Evolutionary conservation across 2,113 vertebrate genomes (phyloP).

Genomic region (Pelodiscus sinensis): DNA sequence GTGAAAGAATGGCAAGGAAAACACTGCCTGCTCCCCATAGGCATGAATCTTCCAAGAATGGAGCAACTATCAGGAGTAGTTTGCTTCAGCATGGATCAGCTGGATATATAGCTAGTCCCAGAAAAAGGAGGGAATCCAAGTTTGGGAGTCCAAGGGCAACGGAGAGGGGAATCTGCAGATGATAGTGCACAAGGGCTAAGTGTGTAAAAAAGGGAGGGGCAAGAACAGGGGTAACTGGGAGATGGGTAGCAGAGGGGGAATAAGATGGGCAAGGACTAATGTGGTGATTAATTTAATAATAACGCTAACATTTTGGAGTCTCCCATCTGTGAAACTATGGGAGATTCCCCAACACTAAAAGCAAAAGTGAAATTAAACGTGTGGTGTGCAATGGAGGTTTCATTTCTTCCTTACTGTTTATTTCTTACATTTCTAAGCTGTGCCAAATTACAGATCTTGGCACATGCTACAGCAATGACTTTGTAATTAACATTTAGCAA

Average conservation of each 20-base stretch:
- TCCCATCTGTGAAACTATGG: not conserved
- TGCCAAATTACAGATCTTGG: slow-evolving; percentile 71
- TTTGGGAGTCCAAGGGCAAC: not conserved
- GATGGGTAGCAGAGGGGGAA: not conserved
- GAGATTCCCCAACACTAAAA: slow-evolving; percentile 39
- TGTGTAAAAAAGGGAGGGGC: not conserved
- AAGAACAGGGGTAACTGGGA: not conserved
- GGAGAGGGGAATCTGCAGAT: not conserved
- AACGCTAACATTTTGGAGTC: not conserved
- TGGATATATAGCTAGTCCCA: not conserved
- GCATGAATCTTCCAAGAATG: not conserved
- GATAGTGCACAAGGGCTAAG: not conserved
- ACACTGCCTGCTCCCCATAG: not conserved
- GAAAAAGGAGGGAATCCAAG: not conserved
- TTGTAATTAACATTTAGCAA: slow-evolving; percentile 75
- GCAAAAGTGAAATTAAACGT: slow-evolving; percentile 51
- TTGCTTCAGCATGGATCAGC: not conserved
- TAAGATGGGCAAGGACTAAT: not conserved
- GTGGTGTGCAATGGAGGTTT: slow-evolving; percentile 37
- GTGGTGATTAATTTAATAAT: not conserved
- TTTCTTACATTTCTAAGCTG: slow-evolving; percentile 29
- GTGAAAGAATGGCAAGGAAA: not conserved
- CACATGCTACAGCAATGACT: slow-evolving; percentile 63
- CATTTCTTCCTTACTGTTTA: slow-evolving; percentile 15
- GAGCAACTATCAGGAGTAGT: not conserved